Evolutionary conservation across 2,113 vertebrate species (phyloP).

Genomic region (Casuarius casuarius): DNA sequence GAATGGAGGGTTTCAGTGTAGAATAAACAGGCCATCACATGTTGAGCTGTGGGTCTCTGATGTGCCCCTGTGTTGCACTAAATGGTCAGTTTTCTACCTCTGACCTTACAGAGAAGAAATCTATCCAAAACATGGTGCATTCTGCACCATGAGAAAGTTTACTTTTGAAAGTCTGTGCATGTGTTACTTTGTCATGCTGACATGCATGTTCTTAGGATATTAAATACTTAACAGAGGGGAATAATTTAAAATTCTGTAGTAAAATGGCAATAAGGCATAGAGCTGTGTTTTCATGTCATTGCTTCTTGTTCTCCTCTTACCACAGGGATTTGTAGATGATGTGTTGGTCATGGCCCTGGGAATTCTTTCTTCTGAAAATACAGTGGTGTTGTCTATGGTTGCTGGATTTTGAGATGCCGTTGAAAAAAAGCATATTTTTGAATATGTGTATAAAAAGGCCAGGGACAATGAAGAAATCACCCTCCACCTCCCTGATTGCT

Average conservation of each 20-base stretch:
- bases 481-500: not conserved
- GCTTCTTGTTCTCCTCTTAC: not conserved
- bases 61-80: rapidly evolving
- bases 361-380: not conserved
- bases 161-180: not conserved
- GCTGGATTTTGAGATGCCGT: not conserved
- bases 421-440: not conserved
- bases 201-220: not conserved
- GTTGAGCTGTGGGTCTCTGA: not conserved
- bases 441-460: not conserved
- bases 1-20: not conserved
- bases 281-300: not conserved
- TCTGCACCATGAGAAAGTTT: not conserved
- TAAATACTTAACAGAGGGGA: not conserved
- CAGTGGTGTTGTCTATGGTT: not conserved
- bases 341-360: not conserved
- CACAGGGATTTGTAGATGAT: not conserved
- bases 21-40: rapidly evolving
- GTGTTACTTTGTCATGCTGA: rapidly evolving
- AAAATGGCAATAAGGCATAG: not conserved
- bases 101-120: not conserved
- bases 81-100: not conserved
- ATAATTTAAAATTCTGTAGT: not conserved
- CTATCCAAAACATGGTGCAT: not conserved
- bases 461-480: not conserved